phyloP scores from a whole-genome alignment of 1,140 invertebrate genomes.

The Druon quercuslanigerum region DNA sequence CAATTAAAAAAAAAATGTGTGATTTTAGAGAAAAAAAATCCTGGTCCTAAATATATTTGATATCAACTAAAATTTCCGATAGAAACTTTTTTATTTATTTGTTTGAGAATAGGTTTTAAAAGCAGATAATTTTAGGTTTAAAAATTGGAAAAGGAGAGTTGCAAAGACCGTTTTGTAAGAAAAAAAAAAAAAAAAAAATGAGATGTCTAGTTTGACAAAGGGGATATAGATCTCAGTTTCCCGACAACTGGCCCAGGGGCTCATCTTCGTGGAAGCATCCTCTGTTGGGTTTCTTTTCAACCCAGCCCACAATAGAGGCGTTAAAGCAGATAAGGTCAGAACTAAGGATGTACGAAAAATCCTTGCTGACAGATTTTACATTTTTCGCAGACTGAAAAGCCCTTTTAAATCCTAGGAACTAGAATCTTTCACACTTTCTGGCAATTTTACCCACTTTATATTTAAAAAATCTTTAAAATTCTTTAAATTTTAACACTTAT shows the following conservation, averaged over 20 bases:
- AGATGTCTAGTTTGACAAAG: constrained; percentile 34
- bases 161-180: constrained; percentile 32
- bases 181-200: constrained; percentile 35
- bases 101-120: not conserved
- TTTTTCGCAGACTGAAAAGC: not conserved
- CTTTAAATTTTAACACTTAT: too few species aligned
- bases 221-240: constrained; percentile 1
- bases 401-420: not conserved
- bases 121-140: not conserved
- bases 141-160: constrained; percentile 13
- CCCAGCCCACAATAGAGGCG: constrained; percentile 42
- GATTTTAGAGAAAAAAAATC: too few species aligned
- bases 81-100: too few species aligned
- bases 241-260: constrained; percentile 33
- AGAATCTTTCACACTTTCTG: not conserved
- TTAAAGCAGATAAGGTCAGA: constrained; percentile 44
- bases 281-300: constrained; percentile 35
- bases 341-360: not conserved
- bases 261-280: constrained; percentile 40
- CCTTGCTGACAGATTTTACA: constrained; percentile 3
- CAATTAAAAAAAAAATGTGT: too few species aligned
- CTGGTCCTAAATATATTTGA: too few species aligned
- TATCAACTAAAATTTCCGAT: too few species aligned
- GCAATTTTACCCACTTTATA: too few species aligned
- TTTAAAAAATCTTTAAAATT: too few species aligned